A percentile compares a stretch with the other conserved stretches of the same genome.
These are phyloP conservation scores for Wiebesia pumilae DNA, from an alignment of 1,140 invertebrate species.

Conservation along the genomic window DNA sequence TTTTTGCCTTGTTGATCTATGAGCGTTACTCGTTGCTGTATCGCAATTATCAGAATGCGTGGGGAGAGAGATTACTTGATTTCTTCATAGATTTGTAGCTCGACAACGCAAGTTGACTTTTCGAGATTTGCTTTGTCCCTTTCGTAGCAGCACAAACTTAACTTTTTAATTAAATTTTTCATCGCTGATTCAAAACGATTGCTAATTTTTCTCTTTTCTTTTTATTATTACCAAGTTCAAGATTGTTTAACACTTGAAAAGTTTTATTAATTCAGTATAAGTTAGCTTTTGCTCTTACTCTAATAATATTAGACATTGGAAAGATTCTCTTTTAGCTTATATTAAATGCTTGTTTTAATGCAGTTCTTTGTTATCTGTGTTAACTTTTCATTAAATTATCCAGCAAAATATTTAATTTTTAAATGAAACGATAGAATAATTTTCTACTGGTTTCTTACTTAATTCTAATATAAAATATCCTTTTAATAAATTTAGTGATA, in stretches of 20 bases:
- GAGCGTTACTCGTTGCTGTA: constrained; percentile 8
- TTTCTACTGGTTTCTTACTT: not conserved
- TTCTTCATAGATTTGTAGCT: not conserved
- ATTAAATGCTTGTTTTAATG: constrained; percentile 1
- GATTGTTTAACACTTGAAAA: not conserved
- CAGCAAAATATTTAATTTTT: constrained; percentile 6
- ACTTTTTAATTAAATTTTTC: constrained; percentile 52
- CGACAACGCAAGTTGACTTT: constrained; percentile 9
- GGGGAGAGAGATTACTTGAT: not conserved
- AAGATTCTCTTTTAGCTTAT: not conserved
- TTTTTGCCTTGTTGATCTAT: not conserved
- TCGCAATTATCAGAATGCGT: constrained; percentile 20
- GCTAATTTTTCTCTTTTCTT: constrained; percentile 10
- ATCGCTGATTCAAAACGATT: constrained; percentile 32
- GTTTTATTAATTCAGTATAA: constrained; percentile 39
- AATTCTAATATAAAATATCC: not conserved
- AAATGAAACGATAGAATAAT: not conserved
- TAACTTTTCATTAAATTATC: not conserved
- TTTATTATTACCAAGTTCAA: not conserved
- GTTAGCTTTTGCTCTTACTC: not conserved
- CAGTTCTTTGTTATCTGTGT: not conserved
- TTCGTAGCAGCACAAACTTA: not conserved
- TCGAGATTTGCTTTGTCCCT: constrained; percentile 22
- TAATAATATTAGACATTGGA: not conserved
- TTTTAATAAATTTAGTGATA: too few relatives aligned